Evolutionary conservation across 1,140 invertebrate genomes (phyloP), one percentile per base, ranked within the genome.

Genomic region (Pinna nobilis): DNA sequence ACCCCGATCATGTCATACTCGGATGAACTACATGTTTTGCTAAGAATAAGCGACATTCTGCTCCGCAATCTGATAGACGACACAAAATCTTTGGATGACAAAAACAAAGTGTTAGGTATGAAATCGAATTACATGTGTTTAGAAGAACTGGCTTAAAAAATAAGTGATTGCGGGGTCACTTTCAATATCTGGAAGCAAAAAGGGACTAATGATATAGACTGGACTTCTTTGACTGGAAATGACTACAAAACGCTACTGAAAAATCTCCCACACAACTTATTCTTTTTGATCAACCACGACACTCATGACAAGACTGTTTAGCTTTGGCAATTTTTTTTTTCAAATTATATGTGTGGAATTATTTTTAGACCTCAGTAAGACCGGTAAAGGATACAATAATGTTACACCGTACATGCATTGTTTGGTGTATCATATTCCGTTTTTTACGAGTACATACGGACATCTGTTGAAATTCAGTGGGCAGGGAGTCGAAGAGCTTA

Each of bases 21-120:
- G 25, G 64, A 66, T 66, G 49, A 66, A 37, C 33, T 66, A 33
- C 64, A 66, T 44, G 18, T 63, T 18, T 30, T 63, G 28, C n/a
- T 63, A 44, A 37, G 60, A 1, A 66, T 66, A 49, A 53, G 23
- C 15, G 64, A 66, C 37, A 33, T 66, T 18, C 25, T 66, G n/a
- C 20, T 66, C 9, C 13, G 64, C 50, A 66, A 66, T 66, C 13
- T 66, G 18, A 66, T 66, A 15, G 15, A 35, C 39, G 64, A 66
- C 39, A 13, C 4, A 13, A 66, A 66, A 53, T 33, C 37, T 51
- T 49, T 11, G 37, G 64, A 66, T 66, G 47, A 66, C 28, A 9
- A 13, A 15, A 64, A 47, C 30, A 44, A 44, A 18, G 7, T 44
- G n/a, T n/a, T n/a, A n/a, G n/a, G n/a, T 44, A 44, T 9, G 7